Base-by-base conservation (phyloP, 30 jellyfish, hydroid and myxozoan species). In the Aurelia aurita complex sp. Pacific region DNA sequence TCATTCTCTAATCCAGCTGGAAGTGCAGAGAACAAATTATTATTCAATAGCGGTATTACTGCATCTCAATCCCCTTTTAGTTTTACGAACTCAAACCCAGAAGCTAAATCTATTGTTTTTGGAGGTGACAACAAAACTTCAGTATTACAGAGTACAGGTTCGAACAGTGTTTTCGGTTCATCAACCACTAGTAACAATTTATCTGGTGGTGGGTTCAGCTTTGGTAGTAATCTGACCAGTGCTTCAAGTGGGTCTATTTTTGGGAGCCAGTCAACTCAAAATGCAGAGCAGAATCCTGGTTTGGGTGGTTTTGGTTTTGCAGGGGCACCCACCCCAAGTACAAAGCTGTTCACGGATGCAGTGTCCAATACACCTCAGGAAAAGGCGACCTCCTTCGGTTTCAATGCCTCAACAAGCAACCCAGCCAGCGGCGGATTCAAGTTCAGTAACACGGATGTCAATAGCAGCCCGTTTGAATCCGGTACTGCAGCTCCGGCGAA, bases 301-400 rank as follows among this genome's bases (percentile, higher is more conserved):
- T 60, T 74, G 10, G 76, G 73, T 14, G 92, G 92, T 2, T 70
- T 70, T 68, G 53, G 76, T 29, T 70, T 83, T 38, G 67, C 75
- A 23, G 35, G 60, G 15, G 43, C 81, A 53, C 54, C 85, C 9
- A 11, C 84, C 10, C 50, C 92, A 36, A 53, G 64, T 23, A 23
- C 79, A 2, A 43, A 57, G 14, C 60, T 60, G 18, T 76, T 60
- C 59, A 55, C 73, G 43, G 76, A 76, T 14, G 68, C 79, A 4
- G 91, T 50, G 55, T 46, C 81, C 13, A 64, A 64, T 54, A 19
- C 79, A 7, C 23, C 64, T 2, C 64, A 19, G 1, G 79, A 78
- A 16, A 54, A 72, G 17, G 80, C 86, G 1, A 83, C 63, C 62
- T 81, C 92, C 14, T 83, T 83, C 80, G 50, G 73, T 19, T 83